Evolutionary conservation across 2,888 invertebrate species (phyloP).

Genomic region (Tiphia femorata): DNA sequence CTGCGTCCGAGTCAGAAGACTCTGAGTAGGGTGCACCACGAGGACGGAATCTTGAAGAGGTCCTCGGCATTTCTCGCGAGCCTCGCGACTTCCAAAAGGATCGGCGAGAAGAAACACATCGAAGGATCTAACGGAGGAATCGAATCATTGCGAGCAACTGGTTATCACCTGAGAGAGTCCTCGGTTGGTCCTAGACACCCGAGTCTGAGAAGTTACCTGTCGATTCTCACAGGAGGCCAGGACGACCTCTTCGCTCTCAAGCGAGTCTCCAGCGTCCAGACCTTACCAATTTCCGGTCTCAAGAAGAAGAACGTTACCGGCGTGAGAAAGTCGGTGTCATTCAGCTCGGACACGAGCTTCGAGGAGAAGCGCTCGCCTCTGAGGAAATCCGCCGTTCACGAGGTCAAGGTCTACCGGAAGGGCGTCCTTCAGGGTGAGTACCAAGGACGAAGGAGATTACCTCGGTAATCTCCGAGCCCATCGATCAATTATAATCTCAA

Average conservation of each 20-base stretch:
- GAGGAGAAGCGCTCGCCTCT: constrained; percentile 49
- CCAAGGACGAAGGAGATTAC: too few relatives aligned
- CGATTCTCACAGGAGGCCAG: constrained; percentile 14
- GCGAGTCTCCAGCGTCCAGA: constrained; percentile 45
- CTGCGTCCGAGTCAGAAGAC: too few relatives aligned
- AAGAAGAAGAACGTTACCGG: constrained; percentile 31
- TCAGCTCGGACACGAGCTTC: constrained; percentile 64
- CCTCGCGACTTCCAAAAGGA: constrained; percentile 22
- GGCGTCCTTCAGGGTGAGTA: constrained; percentile 62
- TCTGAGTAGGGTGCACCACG: constrained; percentile 9
- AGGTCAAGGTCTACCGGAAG: constrained; percentile 61
- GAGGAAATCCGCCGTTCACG: constrained; percentile 58
- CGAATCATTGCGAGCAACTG: constrained; percentile 3
- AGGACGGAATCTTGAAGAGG: constrained; percentile 45
- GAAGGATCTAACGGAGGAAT: constrained; percentile 5
- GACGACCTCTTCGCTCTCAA: constrained; percentile 17
- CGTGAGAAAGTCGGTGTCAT: constrained; percentile 64
- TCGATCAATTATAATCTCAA: too few relatives aligned
- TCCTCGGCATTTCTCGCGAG: constrained; percentile 52
- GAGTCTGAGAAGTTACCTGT: constrained; percentile 25
- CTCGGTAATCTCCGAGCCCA: too few relatives aligned
- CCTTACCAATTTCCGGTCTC: constrained; percentile 38
- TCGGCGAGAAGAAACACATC: constrained; percentile 3
- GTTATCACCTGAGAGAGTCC: neutral
- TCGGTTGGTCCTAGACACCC: constrained; percentile 14